A percentile compares a stretch with the other conserved stretches of the same genome.
Conservation (phyloP, 1,140 invertebrate species). For the Aplysia californica region DNA sequence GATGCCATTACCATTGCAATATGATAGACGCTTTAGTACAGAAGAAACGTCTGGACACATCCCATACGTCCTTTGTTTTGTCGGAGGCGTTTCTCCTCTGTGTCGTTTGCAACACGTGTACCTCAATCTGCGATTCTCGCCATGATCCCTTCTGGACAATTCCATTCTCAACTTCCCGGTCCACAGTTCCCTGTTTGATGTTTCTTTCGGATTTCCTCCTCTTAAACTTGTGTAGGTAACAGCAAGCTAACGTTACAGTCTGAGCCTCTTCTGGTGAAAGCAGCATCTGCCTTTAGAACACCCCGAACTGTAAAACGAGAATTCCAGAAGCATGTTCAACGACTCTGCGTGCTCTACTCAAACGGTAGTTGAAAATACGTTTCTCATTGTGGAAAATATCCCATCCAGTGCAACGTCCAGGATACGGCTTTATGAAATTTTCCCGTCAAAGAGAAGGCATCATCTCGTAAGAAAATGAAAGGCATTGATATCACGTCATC, state of each 20-base stretch:
- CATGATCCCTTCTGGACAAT: neutral
- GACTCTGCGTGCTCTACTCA: neutral
- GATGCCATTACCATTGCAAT: neutral
- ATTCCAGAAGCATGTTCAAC: neutral
- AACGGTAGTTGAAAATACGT: neutral
- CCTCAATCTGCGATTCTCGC: neutral
- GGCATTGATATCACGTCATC: neutral
- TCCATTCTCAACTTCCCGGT: neutral
- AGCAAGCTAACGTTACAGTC: neutral
- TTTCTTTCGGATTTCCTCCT: neutral
- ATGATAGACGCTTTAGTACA: neutral
- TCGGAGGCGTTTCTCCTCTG: neutral
- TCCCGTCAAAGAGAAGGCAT: neutral
- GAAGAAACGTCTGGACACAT: neutral
- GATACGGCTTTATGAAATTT: neutral
- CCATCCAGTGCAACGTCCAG: neutral
- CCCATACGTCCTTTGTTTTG: neutral
- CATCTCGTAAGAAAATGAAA: neutral
- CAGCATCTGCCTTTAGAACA: neutral
- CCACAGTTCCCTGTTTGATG: neutral
- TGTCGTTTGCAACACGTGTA: neutral
- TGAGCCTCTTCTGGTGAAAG: neutral
- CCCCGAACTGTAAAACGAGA: neutral
- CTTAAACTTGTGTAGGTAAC: neutral
- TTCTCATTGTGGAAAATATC: neutral